A percentile compares a stretch with the other conserved stretches of the same genome.
These are phyloP conservation scores for Macropodus opercularis DNA, from an alignment of 2,797 vertebrate species.

Conservation along the genomic window DNA sequence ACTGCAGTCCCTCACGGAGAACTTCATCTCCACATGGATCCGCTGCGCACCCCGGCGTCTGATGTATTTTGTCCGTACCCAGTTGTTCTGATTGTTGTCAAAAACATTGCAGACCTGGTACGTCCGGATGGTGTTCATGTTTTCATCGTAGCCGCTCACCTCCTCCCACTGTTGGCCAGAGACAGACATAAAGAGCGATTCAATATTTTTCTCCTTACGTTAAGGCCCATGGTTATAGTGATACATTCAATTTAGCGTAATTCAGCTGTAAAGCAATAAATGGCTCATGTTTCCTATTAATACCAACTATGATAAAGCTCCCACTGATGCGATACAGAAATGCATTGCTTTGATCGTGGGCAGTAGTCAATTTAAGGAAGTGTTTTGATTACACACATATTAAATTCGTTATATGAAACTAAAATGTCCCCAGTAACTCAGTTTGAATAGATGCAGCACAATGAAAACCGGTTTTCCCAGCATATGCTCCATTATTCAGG, in stretches of 20 bases:
- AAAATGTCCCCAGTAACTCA: constrained; percentile 41
- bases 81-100: constrained; percentile 97
- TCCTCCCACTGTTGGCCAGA: constrained; percentile 93
- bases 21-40: constrained; percentile 99
- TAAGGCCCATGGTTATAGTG: constrained; percentile 8
- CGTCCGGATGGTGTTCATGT: constrained; percentile 99
- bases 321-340: constrained; percentile 22
- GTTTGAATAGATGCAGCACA: too few species aligned
- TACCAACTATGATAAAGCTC: constrained; percentile 23
- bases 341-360: constrained; percentile 41
- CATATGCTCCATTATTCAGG: background rate
- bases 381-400: constrained; percentile 20
- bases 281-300: constrained; percentile 34
- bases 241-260: constrained; percentile 46
- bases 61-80: constrained; percentile 98
- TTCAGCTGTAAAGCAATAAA: constrained; percentile 44
- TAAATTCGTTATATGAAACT: constrained; percentile 42
- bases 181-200: constrained; percentile 47
- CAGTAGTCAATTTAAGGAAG: constrained; percentile 44
- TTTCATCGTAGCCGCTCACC: constrained; percentile 97
- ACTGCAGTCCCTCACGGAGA: constrained; percentile 97
- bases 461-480: constrained; percentile 26
- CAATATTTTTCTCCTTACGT: constrained; percentile 2
- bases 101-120: constrained; percentile 99
- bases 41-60: constrained; percentile 91